Percentiles rank a stretch among this genome's conserved stretches.
Evolutionary conservation across 2,797 vertebrate species (phyloP).

Genomic region (Aplochiton taeniatus): DNA sequence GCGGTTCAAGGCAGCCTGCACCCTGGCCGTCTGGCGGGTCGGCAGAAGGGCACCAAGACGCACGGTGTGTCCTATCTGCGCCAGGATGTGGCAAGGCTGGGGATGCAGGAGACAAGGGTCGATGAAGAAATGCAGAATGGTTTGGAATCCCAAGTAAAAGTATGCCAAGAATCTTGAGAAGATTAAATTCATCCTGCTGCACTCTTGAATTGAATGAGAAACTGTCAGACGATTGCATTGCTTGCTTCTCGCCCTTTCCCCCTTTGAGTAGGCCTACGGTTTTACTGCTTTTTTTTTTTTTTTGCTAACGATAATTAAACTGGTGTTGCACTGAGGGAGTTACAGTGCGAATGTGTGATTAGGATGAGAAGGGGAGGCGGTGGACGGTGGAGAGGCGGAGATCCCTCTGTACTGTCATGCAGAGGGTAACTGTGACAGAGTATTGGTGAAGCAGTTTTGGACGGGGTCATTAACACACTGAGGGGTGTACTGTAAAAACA

Average conservation of each 20-base stretch:
- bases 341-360: slow-evolving; percentile 52
- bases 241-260: slow-evolving; percentile 50
- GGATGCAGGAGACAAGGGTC: slow-evolving; percentile 76
- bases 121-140: slow-evolving; percentile 62
- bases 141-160: slow-evolving; percentile 61
- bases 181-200: slow-evolving; percentile 74
- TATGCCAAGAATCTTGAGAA: slow-evolving; percentile 61
- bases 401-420: slow-evolving; percentile 21
- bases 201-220: slow-evolving; percentile 64
- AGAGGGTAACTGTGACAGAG: slow-evolving; percentile 16
- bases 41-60: slow-evolving; percentile 85
- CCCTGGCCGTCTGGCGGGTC: slow-evolving; percentile 70
- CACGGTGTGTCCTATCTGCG: slow-evolving; percentile 76
- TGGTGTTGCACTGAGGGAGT: slow-evolving; percentile 54
- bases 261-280: slow-evolving; percentile 32
- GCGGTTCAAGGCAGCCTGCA: slow-evolving; percentile 77
- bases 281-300: slow-evolving; percentile 38
- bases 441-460: slow-evolving; percentile 23
- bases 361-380: slow-evolving; percentile 37
- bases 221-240: slow-evolving; percentile 69
- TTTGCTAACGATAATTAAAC: slow-evolving; percentile 43
- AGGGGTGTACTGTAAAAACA: no score
- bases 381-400: slow-evolving; percentile 47
- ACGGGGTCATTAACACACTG: slow-evolving; percentile 10
- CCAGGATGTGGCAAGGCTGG: slow-evolving; percentile 82